Conservation (phyloP, 37 sponge, comb jelly and placozoan genomes). For the Beroe ovata region DNA sequence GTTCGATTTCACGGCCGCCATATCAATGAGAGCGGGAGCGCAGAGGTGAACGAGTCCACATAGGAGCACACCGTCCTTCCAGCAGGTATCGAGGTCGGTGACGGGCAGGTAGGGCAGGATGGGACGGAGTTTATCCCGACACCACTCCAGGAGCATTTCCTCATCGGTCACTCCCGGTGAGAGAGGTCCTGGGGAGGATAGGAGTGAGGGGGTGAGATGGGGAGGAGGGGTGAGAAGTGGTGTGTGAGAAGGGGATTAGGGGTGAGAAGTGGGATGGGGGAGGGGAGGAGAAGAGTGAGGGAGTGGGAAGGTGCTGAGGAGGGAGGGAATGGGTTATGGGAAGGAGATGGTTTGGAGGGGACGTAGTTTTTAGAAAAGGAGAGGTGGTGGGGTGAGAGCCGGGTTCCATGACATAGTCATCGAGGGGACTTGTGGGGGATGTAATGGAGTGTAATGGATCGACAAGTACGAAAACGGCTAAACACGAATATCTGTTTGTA, state of each 20-base stretch:
- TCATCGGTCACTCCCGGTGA: conserved; percentile 8
- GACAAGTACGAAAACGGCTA: too few relatives aligned
- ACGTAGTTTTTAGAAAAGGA: too few relatives aligned
- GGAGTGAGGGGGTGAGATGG: not conserved
- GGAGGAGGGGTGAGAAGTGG: not conserved
- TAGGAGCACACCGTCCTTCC: conserved; percentile 45
- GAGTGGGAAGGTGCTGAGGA: too few relatives aligned
- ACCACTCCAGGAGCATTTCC: conserved; percentile 38
- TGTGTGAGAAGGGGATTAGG: not conserved
- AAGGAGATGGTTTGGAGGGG: too few relatives aligned
- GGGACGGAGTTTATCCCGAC: conserved; percentile 1
- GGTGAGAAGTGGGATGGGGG: too few relatives aligned
- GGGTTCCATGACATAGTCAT: too few relatives aligned
- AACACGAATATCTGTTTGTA: too few relatives aligned
- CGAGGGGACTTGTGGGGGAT: too few relatives aligned
- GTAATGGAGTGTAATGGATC: too few relatives aligned
- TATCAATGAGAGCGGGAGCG: conserved; percentile 1
- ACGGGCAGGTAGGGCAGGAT: conserved; percentile 66
- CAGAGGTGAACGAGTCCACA: conserved; percentile 63
- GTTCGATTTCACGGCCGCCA: conserved; percentile 38
- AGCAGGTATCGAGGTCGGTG: conserved; percentile 53
- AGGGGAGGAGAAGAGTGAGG: too few relatives aligned
- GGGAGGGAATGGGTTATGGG: too few relatives aligned
- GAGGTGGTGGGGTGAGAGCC: too few relatives aligned
- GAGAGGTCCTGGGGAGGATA: not conserved